These are phyloP conservation scores for Caenorhabditis drosophilae DNA, from an alignment of 2,888 invertebrate species.

Conservation along the genomic window DNA sequence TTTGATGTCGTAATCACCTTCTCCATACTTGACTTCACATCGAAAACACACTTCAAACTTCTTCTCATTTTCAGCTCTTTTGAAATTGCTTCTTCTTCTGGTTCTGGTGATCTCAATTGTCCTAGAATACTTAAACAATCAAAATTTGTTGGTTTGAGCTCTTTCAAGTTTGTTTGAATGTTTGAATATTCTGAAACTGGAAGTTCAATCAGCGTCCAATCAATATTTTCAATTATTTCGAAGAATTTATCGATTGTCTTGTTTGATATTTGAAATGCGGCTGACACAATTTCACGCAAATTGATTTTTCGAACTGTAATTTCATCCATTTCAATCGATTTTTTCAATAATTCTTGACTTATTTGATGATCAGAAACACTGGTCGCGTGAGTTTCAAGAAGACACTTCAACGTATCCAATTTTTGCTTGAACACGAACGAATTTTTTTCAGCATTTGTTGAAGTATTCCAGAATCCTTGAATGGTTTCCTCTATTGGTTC, in stretches of 20 bases:
- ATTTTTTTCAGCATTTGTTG: constrained; percentile 14
- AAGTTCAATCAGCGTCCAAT: constrained; percentile 17
- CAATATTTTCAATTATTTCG: constrained; percentile 18
- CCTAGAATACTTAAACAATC: constrained; percentile 18
- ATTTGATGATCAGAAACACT: background rate
- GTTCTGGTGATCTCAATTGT: constrained; percentile 10
- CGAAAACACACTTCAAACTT: background rate
- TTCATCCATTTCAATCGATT: background rate
- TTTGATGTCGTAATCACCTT: constrained; percentile 5
- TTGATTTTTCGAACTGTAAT: background rate
- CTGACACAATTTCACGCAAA: background rate
- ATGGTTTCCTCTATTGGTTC: constrained; percentile 31
- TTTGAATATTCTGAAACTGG: constrained; percentile 9
- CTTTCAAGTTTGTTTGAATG: constrained; percentile 6
- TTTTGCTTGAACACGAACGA: constrained; percentile 14
- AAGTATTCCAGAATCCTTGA: constrained; percentile 44
- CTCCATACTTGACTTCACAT: constrained; percentile 6
- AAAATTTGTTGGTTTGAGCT: constrained; percentile 8
- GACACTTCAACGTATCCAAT: constrained; percentile 18
- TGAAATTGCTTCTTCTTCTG: constrained; percentile 2
- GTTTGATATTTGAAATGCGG: background rate
- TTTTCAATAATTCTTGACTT: background rate
- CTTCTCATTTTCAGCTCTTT: background rate
- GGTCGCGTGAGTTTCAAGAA: constrained; percentile 17
- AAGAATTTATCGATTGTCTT: constrained; percentile 4